A percentile compares a stretch with the other conserved stretches of the same genome.
Conservation (phyloP, 2,888 invertebrate genomes). For the Lypha dubia region DNA sequence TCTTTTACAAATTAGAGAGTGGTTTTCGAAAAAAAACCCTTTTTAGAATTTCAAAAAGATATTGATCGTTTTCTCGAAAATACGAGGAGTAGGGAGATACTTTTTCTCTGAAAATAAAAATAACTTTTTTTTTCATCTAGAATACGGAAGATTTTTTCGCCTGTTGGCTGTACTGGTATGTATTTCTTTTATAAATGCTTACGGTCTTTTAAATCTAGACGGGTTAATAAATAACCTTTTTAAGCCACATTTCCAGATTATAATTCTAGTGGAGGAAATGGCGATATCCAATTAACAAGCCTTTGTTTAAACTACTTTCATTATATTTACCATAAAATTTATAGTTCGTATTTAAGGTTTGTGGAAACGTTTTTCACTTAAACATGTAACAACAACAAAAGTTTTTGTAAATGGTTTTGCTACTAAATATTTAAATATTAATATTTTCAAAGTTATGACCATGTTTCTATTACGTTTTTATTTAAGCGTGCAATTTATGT, state of each 20-base stretch:
- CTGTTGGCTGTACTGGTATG: too few relatives aligned
- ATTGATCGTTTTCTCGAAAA: too few relatives aligned
- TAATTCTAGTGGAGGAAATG: background rate
- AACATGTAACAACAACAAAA: background rate
- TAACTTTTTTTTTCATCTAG: too few relatives aligned
- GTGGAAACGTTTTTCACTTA: slow-evolving; percentile 18
- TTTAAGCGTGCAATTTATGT: slow-evolving; percentile 59
- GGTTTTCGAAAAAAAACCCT: too few relatives aligned
- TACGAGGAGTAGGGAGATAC: too few relatives aligned
- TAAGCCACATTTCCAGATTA: background rate
- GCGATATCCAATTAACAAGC: background rate
- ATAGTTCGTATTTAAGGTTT: slow-evolving; percentile 25
- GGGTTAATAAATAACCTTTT: too few relatives aligned
- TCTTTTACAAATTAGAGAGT: too few relatives aligned
- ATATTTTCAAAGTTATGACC: slow-evolving; percentile 66
- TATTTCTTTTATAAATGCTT: too few relatives aligned
- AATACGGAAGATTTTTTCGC: too few relatives aligned
- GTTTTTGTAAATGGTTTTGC: slow-evolving; percentile 32
- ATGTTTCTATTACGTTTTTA: slow-evolving; percentile 51
- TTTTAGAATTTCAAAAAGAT: too few relatives aligned
- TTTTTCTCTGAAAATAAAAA: too few relatives aligned
- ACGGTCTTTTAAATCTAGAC: too few relatives aligned
- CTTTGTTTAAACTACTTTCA: slow-evolving; percentile 17
- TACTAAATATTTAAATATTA: slow-evolving; percentile 44
- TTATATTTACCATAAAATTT: background rate